Evolutionary conservation across 2,113 vertebrate species (phyloP), one percentile per base, ranked within the genome.

Genomic region (Passerina amoena): DNA sequence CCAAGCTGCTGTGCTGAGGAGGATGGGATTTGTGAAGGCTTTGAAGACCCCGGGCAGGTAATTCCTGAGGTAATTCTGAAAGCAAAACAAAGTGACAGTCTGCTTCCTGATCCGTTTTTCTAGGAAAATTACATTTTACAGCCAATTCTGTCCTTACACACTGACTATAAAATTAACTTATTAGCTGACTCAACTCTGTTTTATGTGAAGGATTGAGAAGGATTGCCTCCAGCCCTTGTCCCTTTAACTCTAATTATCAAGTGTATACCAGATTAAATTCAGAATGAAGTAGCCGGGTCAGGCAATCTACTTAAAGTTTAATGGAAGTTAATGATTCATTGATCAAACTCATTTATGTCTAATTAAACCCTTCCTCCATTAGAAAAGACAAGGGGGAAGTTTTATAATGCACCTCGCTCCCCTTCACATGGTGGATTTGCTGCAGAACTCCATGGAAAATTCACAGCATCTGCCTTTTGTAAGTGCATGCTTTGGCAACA

Each of bases 271-370:
- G 97, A 98, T 97, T 94, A 97, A 95, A 97, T 95, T 95, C 95
- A 94, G 88, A 97, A 95, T 90, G 88, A 96, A 98, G 94, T 94
- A 97, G 94, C 95, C 21, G 59, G 98, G 97, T 97, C 96, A 97
- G 90, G 92, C 96, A 96, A 97, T 96, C 97, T 97, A 96, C 97
- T 98, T 97, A 97, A 97, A 97, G 92, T 97, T 98, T 97, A 98
- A 98, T 97, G 78, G 96, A 97, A 97, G 97, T 98, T 98, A 98
- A 98, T 98, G 98, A 98, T 98, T 98, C 97, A 98, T 98, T 98
- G 97, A 97, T 98, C 95, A 97, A 98, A 97, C 97, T 97, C 96
- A 97, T 98, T 98, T 98, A 97, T 82, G 96, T 89, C 98, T 98
- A 98, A 98, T 98, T 98, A 98, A 98, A 98, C 88, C 91, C 96